These are phyloP conservation scores for Drosophila mulleri DNA, from an alignment of 2,888 invertebrate species.

Conservation along the genomic window DNA sequence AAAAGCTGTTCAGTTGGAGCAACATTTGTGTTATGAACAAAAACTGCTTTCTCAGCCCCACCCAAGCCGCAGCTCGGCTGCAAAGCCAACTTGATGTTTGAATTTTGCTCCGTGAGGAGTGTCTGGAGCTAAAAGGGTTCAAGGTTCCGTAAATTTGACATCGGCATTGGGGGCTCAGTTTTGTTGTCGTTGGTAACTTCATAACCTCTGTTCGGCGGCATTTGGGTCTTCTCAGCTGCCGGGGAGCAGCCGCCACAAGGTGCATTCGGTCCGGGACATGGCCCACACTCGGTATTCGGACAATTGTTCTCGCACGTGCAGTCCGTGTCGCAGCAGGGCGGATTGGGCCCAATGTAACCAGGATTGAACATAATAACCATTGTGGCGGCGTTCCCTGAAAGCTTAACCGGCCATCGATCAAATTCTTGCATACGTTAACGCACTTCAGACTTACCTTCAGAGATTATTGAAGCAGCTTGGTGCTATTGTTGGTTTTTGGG, in stretches of 20 bases:
- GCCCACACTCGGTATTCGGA: constrained; percentile 50
- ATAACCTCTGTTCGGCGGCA: background rate
- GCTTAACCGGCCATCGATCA: background rate
- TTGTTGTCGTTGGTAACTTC: constrained; percentile 6
- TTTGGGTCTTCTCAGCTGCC: constrained; percentile 1
- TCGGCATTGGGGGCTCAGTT: background rate
- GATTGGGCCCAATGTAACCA: constrained; percentile 65
- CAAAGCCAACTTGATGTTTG: background rate
- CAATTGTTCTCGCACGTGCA: constrained; percentile 45
- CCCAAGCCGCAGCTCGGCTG: background rate
- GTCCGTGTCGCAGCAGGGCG: constrained; percentile 63
- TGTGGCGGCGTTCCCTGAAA: constrained; percentile 9
- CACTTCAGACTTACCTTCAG: constrained; percentile 7
- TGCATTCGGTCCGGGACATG: constrained; percentile 44
- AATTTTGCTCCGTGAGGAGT: background rate
- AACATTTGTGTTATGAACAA: background rate
- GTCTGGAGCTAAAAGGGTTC: background rate
- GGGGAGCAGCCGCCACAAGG: constrained; percentile 51
- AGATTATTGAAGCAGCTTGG: constrained; percentile 13
- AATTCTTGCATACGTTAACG: background rate
- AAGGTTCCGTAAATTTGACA: background rate
- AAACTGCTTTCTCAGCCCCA: background rate
- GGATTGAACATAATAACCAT: constrained; percentile 66
- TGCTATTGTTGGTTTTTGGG: constrained; percentile 16
- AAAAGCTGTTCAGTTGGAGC: background rate